Base-by-base conservation (phyloP, 2,113 vertebrate species). In the Lagopus leucura region DNA sequence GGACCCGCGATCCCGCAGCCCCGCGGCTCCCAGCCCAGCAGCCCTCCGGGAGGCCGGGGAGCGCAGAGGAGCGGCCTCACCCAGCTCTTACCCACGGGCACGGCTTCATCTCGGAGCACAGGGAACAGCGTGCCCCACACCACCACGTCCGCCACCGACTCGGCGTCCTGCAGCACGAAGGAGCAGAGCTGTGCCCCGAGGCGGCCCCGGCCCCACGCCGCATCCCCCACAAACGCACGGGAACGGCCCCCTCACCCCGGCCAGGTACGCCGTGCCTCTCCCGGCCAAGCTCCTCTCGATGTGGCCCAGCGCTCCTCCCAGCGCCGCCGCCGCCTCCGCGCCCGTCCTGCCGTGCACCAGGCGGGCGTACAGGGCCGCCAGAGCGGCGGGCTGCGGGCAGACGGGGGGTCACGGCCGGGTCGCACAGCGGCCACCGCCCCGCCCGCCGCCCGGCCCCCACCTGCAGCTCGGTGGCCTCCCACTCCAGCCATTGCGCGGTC, bases 391-490 rank as follows among this genome's bases (percentile, higher is more conserved):
- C 99, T 99, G 91, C 38, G 80, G 18, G 81, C 8, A 66, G 16
- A 63, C 61, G 42, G 93, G 8, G 7, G 7, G 7, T 28, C 52
- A 48, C 47, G 4, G 19, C 8, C 12, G 0, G 18, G 38, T 14
- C 10, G 8, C 50, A 14, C 12, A 8, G 25, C 50, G 50, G 13
- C 13, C 40, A 42, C 40, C 40, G 40, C 27, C 15, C 52, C 8
- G 8, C 52, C 14, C 27, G 27, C 52, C 5, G 27, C 38, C 25
- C 8, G 36, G 8, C 25, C 50, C 86, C 73, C 83, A 99, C 99
- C 98, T 99, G 98, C 34, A 99, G 97, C 78, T 99, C 97, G 8
- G 98, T 98, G 12, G 98, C 97, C 88, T 99, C 99, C 99, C 99
- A 99, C 96, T 99, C 99, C 76, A 99, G 97, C 98, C 99, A 99